Evolutionary conservation across 1,140 invertebrate species (phyloP).

Genomic region (Dinothrombium tinctorium): DNA sequence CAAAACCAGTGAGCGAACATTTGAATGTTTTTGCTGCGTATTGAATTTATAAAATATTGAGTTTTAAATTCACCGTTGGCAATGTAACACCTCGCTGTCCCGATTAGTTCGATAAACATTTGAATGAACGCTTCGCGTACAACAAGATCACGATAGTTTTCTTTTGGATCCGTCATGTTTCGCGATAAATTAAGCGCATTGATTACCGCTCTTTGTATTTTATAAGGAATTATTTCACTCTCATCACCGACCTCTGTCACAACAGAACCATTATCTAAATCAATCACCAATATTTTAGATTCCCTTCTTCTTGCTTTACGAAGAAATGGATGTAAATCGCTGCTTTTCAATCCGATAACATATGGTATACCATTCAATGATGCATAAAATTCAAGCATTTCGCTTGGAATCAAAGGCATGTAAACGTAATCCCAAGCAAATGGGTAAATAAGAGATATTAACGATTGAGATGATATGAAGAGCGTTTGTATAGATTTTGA

Average conservation of each 20-base stretch:
- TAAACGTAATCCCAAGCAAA: slow-evolving; percentile 2
- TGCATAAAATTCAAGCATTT: neutral
- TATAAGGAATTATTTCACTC: neutral
- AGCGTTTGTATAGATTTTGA: neutral
- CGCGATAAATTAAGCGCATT: neutral
- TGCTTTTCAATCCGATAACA: neutral
- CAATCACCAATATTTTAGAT: neutral
- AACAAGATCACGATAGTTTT: neutral
- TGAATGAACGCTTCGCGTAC: neutral
- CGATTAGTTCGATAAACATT: slow-evolving; percentile 1
- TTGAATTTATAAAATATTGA: neutral
- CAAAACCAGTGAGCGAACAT: neutral
- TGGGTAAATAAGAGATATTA: neutral
- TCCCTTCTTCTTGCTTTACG: neutral
- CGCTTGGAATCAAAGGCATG: neutral
- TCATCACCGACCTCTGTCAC: neutral
- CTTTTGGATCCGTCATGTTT: neutral
- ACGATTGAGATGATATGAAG: neutral
- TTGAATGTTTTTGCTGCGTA: neutral
- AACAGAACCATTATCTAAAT: neutral
- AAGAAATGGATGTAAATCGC: neutral
- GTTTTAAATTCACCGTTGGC: neutral
- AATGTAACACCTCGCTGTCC: neutral
- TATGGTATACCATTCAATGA: neutral
- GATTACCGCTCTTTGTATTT: neutral